phyloP scores from a whole-genome alignment of 2,888 invertebrate genomes.

The Ectropis crepuscularia region DNA sequence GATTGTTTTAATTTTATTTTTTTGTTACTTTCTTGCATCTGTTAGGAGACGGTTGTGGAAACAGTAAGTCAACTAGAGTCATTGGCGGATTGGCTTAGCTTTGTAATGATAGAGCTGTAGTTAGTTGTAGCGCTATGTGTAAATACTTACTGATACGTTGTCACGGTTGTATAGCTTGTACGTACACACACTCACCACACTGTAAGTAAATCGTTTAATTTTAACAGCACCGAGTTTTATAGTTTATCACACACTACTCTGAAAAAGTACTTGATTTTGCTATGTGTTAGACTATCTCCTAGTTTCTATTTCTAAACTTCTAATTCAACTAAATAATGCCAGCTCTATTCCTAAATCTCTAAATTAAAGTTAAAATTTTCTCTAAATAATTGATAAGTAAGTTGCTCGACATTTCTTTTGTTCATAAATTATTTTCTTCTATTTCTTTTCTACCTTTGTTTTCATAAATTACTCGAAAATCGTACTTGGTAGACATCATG shows the following conservation, averaged over 20 bases:
- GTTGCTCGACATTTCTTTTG: constrained; percentile 14
- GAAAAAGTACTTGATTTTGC: constrained; percentile 24
- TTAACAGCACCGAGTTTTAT: constrained; percentile 38
- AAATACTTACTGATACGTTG: constrained; percentile 28
- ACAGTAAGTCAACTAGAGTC: constrained; percentile 81
- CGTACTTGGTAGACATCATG: constrained; percentile 4
- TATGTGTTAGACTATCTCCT: constrained; percentile 23
- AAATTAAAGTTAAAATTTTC: not conserved
- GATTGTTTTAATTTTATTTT: constrained; percentile 77
- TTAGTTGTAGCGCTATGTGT: constrained; percentile 59
- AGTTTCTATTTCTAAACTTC: constrained; percentile 20
- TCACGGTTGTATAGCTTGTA: constrained; percentile 35
- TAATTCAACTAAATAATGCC: constrained; percentile 17
- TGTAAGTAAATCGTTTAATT: constrained; percentile 27
- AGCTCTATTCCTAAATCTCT: not conserved
- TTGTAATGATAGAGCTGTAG: constrained; percentile 67
- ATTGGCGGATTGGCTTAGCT: constrained; percentile 81
- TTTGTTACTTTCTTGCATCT: constrained; percentile 83
- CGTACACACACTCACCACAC: constrained; percentile 35
- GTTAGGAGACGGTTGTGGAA: constrained; percentile 85
- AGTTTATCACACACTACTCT: constrained; percentile 31
- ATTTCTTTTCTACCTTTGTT: constrained; percentile 12
- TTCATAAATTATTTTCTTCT: constrained; percentile 11
- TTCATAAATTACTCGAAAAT: constrained; percentile 11
- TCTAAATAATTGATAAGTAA: constrained; percentile 15